Conservation (phyloP, 2,113 vertebrate genomes). For the Castor canadensis region DNA sequence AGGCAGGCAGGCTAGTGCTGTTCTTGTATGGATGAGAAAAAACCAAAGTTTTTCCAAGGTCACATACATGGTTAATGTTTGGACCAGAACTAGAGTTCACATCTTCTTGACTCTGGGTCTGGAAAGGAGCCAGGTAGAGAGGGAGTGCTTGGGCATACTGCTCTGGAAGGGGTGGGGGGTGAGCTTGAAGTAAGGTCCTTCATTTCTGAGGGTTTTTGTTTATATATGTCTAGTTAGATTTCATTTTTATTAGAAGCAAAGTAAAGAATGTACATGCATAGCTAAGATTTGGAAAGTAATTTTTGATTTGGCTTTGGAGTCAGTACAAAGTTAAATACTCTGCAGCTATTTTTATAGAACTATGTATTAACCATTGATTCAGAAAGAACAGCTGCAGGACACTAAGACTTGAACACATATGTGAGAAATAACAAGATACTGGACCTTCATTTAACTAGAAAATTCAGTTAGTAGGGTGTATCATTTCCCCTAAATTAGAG, state of each 20-base stretch:
- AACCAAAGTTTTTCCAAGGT: neutral
- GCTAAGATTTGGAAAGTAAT: neutral
- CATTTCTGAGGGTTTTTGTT: neutral
- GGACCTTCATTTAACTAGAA: neutral
- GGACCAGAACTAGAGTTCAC: neutral
- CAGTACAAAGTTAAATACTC: neutral
- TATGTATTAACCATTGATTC: neutral
- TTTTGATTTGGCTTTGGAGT: conserved; percentile 34
- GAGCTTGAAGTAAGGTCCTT: neutral
- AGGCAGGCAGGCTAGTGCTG: neutral
- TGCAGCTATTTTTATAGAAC: neutral
- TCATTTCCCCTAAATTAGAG: neutral
- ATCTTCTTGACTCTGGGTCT: neutral
- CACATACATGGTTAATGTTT: neutral
- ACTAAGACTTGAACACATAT: neutral
- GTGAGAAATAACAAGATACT: neutral
- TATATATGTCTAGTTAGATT: neutral
- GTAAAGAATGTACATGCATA: neutral
- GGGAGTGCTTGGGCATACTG: neutral
- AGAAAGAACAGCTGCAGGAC: neutral
- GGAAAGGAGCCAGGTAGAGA: neutral
- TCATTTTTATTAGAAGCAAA: conserved; percentile 27
- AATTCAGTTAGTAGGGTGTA: neutral
- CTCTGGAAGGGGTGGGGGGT: neutral
- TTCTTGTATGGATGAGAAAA: neutral